Evolutionary conservation across 2,797 vertebrate genomes (phyloP).

Genomic region (Toxotes lorentzi): DNA sequence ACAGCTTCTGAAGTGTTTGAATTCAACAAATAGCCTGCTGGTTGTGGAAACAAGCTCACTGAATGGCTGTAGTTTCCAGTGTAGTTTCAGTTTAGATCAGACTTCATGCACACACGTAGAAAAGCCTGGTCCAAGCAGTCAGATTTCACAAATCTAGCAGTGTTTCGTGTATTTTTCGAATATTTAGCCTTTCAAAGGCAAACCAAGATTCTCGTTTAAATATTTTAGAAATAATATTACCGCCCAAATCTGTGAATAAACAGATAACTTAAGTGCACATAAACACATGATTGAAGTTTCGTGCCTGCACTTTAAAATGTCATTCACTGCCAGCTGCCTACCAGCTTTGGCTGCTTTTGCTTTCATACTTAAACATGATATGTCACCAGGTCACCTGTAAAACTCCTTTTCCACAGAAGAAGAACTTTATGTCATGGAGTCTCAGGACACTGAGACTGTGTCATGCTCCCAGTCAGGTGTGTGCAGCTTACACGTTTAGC

Average conservation of each 20-base stretch:
- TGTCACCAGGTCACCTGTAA: slow-evolving; percentile 31
- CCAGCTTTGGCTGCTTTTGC: slow-evolving; percentile 18
- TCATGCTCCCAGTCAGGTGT: not conserved
- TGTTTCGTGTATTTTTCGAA: not conserved
- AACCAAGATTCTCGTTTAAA: slow-evolving; percentile 7
- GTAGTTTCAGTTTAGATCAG: not conserved
- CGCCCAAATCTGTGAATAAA: slow-evolving; percentile 31
- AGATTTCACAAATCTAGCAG: not conserved
- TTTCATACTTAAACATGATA: slow-evolving; percentile 26
- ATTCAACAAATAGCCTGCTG: slow-evolving; percentile 3
- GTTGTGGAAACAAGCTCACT: slow-evolving; percentile 4
- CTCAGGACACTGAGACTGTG: too few species aligned
- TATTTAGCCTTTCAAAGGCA: slow-evolving; percentile 18
- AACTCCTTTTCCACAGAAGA: not conserved
- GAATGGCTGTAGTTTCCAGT: not conserved
- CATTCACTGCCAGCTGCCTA: slow-evolving; percentile 9
- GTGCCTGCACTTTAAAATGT: slow-evolving; percentile 7
- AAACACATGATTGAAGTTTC: slow-evolving; percentile 22
- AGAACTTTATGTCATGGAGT: not conserved
- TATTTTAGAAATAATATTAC: slow-evolving; percentile 6
- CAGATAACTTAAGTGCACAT: slow-evolving; percentile 24
- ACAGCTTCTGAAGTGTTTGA: not conserved
- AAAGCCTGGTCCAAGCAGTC: not conserved
- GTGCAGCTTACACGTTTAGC: not conserved
- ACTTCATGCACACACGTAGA: not conserved